Base-by-base conservation (phyloP, 2,888 invertebrate species). In the Hypena proboscidalis region DNA sequence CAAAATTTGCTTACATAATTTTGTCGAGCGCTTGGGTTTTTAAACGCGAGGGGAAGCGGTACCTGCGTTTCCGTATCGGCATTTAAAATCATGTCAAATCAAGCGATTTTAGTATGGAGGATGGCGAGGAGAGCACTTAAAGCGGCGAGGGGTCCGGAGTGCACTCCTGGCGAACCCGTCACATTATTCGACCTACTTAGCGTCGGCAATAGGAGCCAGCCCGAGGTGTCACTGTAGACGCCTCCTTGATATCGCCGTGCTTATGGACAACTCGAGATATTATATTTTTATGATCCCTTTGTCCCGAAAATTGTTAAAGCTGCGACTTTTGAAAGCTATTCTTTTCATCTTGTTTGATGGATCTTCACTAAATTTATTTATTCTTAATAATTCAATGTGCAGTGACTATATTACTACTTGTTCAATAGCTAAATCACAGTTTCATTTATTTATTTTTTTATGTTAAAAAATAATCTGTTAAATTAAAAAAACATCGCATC, bases 41-140 rank as follows among this genome's bases (percentile, higher is more conserved):
- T 55, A 31, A 47, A 39, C 9, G 15, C 8, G 32, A 43, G 22
- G 29, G 25, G 33, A 19, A 32, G 31, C 23, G 38, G 29, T 58
- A 49, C 51, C 47, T 40, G 56, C 48, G 70, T 64, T 72, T 71
- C 71, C 75, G 73, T 89, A 89, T 88, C 88, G 74, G 75, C 74
- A 79, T 88, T 88, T 87, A 85, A 87, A 90, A 90, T 90, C 89
- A 85, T 89, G 90, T 87, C 85, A 87, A 88, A 90, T 90, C 87
- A 89, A 83, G 85, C 85, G 85, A 85, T 87, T 89, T 88, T 85
- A 80, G 80, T 77, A 74, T 75, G 75, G 77, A 84, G 85, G 79
- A 79, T 77, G 77, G 74, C 58, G 60, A 58, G 46, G 55, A 83
- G 85, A 65, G 81, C 73, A 39, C 85, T 87, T 49, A 67, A 78